Conservation (phyloP, 2,888 invertebrate genomes). For the Byasa hedistus region DNA sequence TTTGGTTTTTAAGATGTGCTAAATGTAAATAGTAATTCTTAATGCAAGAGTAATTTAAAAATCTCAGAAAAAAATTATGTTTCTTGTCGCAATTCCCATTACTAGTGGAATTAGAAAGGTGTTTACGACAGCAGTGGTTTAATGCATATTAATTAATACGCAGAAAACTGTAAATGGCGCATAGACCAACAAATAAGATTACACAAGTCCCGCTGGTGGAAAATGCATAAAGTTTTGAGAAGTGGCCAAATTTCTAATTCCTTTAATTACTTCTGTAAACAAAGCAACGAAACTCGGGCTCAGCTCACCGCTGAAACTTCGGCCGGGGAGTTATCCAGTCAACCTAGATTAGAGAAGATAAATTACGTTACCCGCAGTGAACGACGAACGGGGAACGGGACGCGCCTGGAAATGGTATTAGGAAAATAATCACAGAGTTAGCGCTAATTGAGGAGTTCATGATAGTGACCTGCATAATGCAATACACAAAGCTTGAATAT, state of each 20-base stretch:
- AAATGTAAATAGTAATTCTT: too few relatives aligned
- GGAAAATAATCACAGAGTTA: not conserved
- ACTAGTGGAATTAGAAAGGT: too few relatives aligned
- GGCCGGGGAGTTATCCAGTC: constrained; percentile 38
- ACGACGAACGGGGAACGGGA: constrained; percentile 21
- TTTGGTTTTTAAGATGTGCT: too few relatives aligned
- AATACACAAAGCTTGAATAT: too few relatives aligned
- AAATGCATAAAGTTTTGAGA: constrained; percentile 29
- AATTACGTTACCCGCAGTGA: constrained; percentile 46
- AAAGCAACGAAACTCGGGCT: constrained; percentile 55
- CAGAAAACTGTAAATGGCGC: not conserved
- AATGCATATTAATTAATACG: too few relatives aligned
- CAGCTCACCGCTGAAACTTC: constrained; percentile 58
- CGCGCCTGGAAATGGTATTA: constrained; percentile 12
- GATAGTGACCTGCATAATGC: too few relatives aligned
- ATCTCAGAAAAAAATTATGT: too few relatives aligned
- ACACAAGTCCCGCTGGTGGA: constrained; percentile 8
- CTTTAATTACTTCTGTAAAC: constrained; percentile 48
- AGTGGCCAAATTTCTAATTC: constrained; percentile 42
- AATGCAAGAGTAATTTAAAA: too few relatives aligned
- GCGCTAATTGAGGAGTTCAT: too few relatives aligned
- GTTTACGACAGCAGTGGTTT: too few relatives aligned
- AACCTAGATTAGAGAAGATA: constrained; percentile 51
- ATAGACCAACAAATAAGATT: constrained; percentile 15
- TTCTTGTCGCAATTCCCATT: too few relatives aligned